Conservation (phyloP, 1,140 invertebrate genomes). For the Pygmarrhopalites habei region DNA sequence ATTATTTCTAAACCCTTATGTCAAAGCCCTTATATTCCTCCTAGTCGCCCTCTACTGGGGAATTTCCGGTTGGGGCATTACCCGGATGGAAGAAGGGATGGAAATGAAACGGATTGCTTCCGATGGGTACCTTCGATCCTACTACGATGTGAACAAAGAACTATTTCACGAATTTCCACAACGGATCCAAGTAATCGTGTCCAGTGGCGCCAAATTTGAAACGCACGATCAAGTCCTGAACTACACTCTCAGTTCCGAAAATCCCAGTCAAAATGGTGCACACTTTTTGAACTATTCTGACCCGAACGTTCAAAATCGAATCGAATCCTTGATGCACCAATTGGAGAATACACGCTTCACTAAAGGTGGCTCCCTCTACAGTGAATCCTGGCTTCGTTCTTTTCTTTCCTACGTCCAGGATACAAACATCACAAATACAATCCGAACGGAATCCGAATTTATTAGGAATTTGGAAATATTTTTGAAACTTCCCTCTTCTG, state of each 20-base stretch:
- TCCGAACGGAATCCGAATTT: slow-evolving; percentile 64
- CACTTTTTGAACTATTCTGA: slow-evolving; percentile 73
- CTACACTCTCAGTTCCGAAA: no score
- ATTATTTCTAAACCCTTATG: slow-evolving; percentile 64
- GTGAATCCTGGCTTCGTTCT: slow-evolving; percentile 82
- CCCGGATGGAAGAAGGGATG: slow-evolving; percentile 79
- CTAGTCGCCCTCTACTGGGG: slow-evolving; percentile 69
- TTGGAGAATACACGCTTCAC: slow-evolving; percentile 78
- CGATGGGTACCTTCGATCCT: slow-evolving; percentile 82
- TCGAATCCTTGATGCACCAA: slow-evolving; percentile 68
- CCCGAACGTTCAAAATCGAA: slow-evolving; percentile 62
- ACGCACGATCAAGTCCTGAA: neutral
- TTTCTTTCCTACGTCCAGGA: slow-evolving; percentile 69
- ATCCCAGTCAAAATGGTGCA: no score
- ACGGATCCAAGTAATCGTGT: slow-evolving; percentile 62
- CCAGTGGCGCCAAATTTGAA: neutral
- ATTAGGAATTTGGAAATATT: slow-evolving; percentile 66
- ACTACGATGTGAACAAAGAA: slow-evolving; percentile 79
- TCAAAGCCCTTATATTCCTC: slow-evolving; percentile 57
- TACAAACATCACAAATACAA: slow-evolving; percentile 62
- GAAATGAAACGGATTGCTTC: slow-evolving; percentile 75
- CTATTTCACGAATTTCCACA: slow-evolving; percentile 88
- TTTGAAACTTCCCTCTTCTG: slow-evolving; percentile 64
- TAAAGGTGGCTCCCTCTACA: slow-evolving; percentile 61
- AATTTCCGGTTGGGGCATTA: slow-evolving; percentile 80